A percentile compares a stretch with the other conserved stretches of the same genome.
These are phyloP conservation scores for Hydrozoanthus gracilis DNA, from an alignment of 92 coral and sea anemone genomes.

Conservation along the genomic window DNA sequence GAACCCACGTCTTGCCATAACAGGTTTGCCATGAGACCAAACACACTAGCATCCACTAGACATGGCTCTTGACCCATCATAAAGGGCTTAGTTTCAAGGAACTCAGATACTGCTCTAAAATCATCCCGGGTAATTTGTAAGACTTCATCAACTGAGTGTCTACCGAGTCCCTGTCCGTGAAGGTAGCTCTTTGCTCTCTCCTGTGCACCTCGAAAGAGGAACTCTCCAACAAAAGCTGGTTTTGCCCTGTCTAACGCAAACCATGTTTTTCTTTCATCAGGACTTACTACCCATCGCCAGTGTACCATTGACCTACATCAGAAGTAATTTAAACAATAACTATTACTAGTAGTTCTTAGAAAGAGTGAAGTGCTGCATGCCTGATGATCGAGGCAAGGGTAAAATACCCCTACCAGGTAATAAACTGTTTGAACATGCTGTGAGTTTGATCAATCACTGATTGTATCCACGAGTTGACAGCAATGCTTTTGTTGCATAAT, in stretches of 20 bases:
- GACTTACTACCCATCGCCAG: slow-evolving; percentile 71
- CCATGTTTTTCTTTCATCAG: slow-evolving; percentile 37
- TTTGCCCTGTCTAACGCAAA: slow-evolving; percentile 41
- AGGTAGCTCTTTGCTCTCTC: slow-evolving; percentile 31
- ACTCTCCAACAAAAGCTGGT: slow-evolving; percentile 52
- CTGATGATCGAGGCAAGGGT: background rate
- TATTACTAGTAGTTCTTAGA: no score
- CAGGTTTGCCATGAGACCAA: slow-evolving; percentile 70
- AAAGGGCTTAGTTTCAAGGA: slow-evolving; percentile 57
- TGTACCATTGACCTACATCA: slow-evolving; percentile 67
- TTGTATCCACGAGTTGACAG: no score
- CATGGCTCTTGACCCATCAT: slow-evolving; percentile 71
- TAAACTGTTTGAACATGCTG: no score
- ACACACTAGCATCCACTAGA: slow-evolving; percentile 67
- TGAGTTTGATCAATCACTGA: no score
- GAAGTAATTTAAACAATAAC: background rate
- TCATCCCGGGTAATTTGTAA: slow-evolving; percentile 62
- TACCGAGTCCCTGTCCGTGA: slow-evolving; percentile 72
- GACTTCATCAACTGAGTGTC: slow-evolving; percentile 69
- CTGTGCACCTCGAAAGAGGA: slow-evolving; percentile 43
- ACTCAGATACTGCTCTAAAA: slow-evolving; percentile 60
- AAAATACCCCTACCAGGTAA: no score
- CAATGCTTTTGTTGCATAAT: no score
- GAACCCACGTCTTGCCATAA: slow-evolving; percentile 74
- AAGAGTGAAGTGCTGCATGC: background rate